These are phyloP conservation scores for Halictus quadricinctus DNA, from an alignment of 2,888 invertebrate genomes.

Conservation along the genomic window DNA sequence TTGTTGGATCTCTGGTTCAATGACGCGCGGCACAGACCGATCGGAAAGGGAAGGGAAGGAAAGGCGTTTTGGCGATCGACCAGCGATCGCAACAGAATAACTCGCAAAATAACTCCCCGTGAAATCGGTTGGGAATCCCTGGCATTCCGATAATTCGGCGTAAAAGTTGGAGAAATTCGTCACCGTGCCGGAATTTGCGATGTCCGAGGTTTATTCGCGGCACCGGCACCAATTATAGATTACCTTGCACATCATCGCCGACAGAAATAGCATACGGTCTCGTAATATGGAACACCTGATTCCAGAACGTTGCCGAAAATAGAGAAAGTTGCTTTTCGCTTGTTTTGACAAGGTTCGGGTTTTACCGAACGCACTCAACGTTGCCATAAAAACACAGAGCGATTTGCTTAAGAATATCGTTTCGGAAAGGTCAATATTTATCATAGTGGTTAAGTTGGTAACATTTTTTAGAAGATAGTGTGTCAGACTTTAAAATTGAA, in stretches of 20 bases:
- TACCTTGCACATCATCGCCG: constrained; percentile 30
- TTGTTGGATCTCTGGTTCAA: not conserved
- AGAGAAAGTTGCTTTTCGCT: not conserved
- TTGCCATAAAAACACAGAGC: not conserved
- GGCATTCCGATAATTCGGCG: constrained; percentile 54
- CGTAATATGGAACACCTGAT: not conserved
- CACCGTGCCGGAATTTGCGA: constrained; percentile 18
- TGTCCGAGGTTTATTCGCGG: constrained; percentile 43
- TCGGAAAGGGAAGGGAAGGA: not conserved
- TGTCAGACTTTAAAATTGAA: too few relatives aligned
- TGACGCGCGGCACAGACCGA: not conserved
- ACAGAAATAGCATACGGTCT: constrained; percentile 40
- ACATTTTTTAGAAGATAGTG: too few relatives aligned
- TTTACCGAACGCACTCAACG: not conserved
- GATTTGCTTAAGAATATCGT: not conserved
- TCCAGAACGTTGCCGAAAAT: not conserved
- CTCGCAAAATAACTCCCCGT: constrained; percentile 60
- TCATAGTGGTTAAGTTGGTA: not conserved
- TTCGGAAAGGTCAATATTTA: not conserved
- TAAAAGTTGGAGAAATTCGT: constrained; percentile 14
- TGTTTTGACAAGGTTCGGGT: not conserved
- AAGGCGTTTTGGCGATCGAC: constrained; percentile 39
- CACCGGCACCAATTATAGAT: constrained; percentile 59
- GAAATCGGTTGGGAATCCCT: constrained; percentile 51
- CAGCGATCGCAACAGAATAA: constrained; percentile 11